Conservation (phyloP, 2,797 vertebrate species). For the Gastrophryne carolinensis region DNA sequence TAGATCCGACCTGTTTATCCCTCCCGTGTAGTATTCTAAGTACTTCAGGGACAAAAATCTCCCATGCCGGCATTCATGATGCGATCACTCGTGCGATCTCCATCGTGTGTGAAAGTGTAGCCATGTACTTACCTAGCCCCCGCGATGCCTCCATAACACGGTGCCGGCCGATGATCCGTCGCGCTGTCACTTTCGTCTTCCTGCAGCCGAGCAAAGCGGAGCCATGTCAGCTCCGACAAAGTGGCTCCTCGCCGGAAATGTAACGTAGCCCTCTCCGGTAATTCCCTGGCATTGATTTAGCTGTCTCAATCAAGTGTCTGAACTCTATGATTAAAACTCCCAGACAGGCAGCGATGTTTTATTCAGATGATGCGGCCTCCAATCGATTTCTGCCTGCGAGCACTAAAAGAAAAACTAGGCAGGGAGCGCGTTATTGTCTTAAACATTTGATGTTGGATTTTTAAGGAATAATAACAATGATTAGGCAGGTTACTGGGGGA, state of each 20-base stretch:
- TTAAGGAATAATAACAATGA: slow-evolving; percentile 17
- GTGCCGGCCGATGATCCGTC: no score
- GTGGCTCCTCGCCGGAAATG: slow-evolving; percentile 2
- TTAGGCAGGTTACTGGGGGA: slow-evolving; percentile 8
- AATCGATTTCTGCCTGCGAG: slow-evolving; percentile 59
- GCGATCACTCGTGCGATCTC: no score
- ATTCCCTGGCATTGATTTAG: slow-evolving; percentile 61
- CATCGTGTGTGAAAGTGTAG: no score
- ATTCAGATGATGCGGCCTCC: slow-evolving; percentile 58
- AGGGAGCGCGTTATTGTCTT: slow-evolving; percentile 13
- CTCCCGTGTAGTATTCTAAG: no score
- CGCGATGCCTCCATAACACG: no score
- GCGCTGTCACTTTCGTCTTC: background rate
- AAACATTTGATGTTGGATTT: slow-evolving; percentile 53
- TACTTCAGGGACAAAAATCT: no score
- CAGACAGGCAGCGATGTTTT: slow-evolving; percentile 57
- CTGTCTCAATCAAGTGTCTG: slow-evolving; percentile 52
- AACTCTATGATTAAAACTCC: slow-evolving; percentile 56
- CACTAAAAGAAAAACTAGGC: slow-evolving; percentile 54
- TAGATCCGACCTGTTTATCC: no score
- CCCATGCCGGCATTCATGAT: no score
- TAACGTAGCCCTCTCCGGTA: slow-evolving; percentile 20
- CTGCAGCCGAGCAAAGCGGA: background rate
- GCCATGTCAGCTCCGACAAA: background rate
- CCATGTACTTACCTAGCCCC: no score